A percentile compares a stretch with the other conserved stretches of the same genome.
These are phyloP conservation scores for Clunio marinus DNA, from an alignment of 2,888 invertebrate species.

Conservation along the genomic window DNA sequence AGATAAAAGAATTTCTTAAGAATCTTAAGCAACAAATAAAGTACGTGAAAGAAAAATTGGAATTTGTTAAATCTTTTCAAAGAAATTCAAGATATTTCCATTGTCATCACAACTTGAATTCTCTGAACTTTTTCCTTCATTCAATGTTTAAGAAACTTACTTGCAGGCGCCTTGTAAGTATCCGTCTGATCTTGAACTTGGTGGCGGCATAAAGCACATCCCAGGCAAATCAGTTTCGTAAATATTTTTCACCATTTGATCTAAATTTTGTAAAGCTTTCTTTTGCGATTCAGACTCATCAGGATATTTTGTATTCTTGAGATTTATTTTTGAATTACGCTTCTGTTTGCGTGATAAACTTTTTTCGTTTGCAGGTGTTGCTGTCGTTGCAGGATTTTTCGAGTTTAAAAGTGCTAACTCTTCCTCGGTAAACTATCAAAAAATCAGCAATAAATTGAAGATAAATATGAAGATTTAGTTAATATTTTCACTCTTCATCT, in stretches of 20 bases:
- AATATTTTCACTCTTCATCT: slow-evolving; percentile 42
- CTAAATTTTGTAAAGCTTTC: slow-evolving; percentile 50
- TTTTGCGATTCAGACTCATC: slow-evolving; percentile 43
- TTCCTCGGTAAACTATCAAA: slow-evolving; percentile 49
- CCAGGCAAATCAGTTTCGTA: slow-evolving; percentile 48
- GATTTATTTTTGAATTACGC: slow-evolving; percentile 45
- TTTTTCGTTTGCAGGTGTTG: slow-evolving; percentile 48
- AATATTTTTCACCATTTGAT: slow-evolving; percentile 52
- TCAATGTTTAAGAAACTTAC: slow-evolving; percentile 27
- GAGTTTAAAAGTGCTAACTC: slow-evolving; percentile 49
- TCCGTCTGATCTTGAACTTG: slow-evolving; percentile 49
- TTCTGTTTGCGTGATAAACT: slow-evolving; percentile 44
- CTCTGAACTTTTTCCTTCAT: not conserved
- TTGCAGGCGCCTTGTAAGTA: slow-evolving; percentile 18
- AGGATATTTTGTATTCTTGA: slow-evolving; percentile 44
- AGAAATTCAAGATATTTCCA: not conserved
- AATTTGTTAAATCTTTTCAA: not conserved
- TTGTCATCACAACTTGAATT: not conserved
- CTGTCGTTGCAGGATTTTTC: slow-evolving; percentile 52
- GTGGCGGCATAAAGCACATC: slow-evolving; percentile 45
- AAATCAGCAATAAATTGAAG: slow-evolving; percentile 43
- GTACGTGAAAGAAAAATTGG: not conserved
- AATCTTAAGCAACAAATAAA: no score
- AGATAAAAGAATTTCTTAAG: slow-evolving; percentile 7
- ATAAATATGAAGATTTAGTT: not conserved